Percentiles rank a stretch among this genome's conserved stretches.
These are phyloP conservation scores for Nesoenas mayeri DNA, from an alignment of 2,113 vertebrate species.

Conservation along the genomic window DNA sequence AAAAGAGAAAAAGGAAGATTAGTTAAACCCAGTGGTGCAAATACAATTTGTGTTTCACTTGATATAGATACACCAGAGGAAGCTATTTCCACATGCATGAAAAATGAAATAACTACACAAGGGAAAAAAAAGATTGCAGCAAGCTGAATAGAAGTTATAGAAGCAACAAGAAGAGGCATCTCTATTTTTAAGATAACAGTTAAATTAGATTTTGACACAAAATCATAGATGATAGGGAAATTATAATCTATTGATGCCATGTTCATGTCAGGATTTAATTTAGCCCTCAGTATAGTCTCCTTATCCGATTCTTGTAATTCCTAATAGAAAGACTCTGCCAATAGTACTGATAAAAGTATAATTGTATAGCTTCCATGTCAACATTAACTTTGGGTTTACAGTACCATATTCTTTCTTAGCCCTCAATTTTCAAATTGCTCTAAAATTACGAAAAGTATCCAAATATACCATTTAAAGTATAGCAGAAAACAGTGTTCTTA, in stretches of 20 bases:
- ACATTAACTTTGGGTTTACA: background rate
- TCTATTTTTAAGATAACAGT: background rate
- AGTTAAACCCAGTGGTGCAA: background rate
- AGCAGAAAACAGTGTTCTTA: background rate
- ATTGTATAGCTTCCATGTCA: background rate
- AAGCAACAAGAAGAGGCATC: background rate
- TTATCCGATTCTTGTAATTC: background rate
- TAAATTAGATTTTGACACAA: background rate
- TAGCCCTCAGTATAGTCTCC: background rate
- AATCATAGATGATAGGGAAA: background rate
- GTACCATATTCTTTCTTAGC: background rate
- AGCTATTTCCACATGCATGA: background rate
- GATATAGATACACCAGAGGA: background rate
- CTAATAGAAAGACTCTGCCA: background rate
- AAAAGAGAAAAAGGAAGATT: background rate
- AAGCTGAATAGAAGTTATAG: background rate
- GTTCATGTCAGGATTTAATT: background rate
- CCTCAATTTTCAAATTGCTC: background rate
- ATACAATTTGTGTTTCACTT: background rate
- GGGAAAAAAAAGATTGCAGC: background rate
- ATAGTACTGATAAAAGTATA: background rate
- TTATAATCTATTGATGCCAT: background rate
- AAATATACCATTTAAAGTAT: background rate
- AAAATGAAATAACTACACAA: background rate
- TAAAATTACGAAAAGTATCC: background rate